Base-by-base conservation (phyloP, 2,113 vertebrate species). In the Syngnathus floridae region DNA sequence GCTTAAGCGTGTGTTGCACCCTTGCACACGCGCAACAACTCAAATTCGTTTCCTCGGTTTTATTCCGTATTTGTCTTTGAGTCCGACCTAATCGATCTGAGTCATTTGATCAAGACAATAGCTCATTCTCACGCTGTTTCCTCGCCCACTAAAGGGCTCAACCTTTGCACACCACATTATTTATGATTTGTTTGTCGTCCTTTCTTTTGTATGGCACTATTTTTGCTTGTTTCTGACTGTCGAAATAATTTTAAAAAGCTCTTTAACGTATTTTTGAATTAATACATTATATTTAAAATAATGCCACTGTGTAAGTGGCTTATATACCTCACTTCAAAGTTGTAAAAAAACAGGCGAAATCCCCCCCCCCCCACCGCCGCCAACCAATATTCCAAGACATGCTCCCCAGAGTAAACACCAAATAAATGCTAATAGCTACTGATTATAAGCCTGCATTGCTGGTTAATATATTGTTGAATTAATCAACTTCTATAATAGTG, bases 51-150 rank as follows among this genome's bases (percentile, higher is more conserved):
- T 17, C 57, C 64, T 71, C 26, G 35, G 14, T 31, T 40, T 51
- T 3, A 55, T 37, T n/a, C 36, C n/a, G 11, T 54, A 62, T 67
- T 63, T 31, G 37, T 73, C 57, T 49, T 10, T 75, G 66, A 59
- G 65, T 49, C 66, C 45, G 57, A 64, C 14, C 45, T 64, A 62
- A 21, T 31, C 26, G 65, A 81, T 82, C 64, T 83, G 13, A 65
- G 5, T 46, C 13, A 35, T 73, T 84, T 78, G 65, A 84, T 85
- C 65, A 35, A 71, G 62, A 77, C 70, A 45, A 82, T 77, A 40
- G 74, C 66, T 80, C 78, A 84, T 75, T 72, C 66, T 69, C 57
- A 60, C 57, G 41, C 19, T 0, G 52, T 64, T 55, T 49, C 61
- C 16, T 31, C 51, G 71, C 36, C 68, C 70, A 74, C 72, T 9